phyloP scores from a whole-genome alignment of 2,113 vertebrate species.

The Gymnocephalus cernua region DNA sequence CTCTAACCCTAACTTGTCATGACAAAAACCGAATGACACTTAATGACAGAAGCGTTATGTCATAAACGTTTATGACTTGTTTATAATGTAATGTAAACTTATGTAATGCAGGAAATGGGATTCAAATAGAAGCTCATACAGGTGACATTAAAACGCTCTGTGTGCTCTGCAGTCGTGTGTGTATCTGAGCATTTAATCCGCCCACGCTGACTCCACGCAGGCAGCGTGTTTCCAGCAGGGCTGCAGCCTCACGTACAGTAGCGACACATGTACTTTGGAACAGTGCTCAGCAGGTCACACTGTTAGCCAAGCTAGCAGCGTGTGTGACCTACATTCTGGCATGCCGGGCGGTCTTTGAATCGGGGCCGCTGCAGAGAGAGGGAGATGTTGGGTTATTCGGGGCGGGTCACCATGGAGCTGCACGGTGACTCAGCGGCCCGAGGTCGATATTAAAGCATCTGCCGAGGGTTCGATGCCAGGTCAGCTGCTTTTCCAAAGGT shows the following conservation, averaged over 20 bases:
- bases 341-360: slow-evolving; percentile 16
- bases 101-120: no score
- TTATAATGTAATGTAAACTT: no score
- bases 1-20: no score
- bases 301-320: slow-evolving; percentile 12
- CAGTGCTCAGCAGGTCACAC: slow-evolving; percentile 48
- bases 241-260: slow-evolving; percentile 32
- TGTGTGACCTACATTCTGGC: slow-evolving; percentile 70
- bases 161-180: not conserved
- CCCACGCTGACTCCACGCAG: not conserved
- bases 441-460: slow-evolving; percentile 19
- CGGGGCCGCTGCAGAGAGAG: slow-evolving; percentile 13
- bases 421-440: slow-evolving; percentile 26
- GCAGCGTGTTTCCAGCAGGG: not conserved
- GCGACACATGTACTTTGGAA: slow-evolving; percentile 34
- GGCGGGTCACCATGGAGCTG: slow-evolving; percentile 48
- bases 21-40: no score
- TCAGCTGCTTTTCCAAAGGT: slow-evolving; percentile 44
- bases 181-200: not conserved
- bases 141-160: not conserved
- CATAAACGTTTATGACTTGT: no score
- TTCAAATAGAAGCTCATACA: not conserved
- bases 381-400: slow-evolving; percentile 44
- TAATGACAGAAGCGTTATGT: no score
- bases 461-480: not conserved